phyloP scores from a whole-genome alignment of 2,888 invertebrate genomes.

The Andrena marginata region DNA sequence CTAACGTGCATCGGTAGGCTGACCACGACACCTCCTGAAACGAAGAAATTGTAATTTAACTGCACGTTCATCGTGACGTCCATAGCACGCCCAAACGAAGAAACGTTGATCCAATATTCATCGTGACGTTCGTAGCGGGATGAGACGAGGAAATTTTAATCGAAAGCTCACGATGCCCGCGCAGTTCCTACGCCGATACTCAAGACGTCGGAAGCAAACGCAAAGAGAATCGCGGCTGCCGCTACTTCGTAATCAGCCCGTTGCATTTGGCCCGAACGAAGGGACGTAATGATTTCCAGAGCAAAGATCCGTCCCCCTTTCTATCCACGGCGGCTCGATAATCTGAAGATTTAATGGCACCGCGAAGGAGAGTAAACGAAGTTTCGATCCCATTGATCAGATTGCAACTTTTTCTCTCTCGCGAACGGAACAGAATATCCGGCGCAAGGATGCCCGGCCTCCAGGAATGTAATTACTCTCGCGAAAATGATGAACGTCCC shows the following conservation, averaged over 20 bases:
- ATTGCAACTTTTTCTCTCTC: conserved; percentile 18
- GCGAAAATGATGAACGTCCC: conserved; percentile 68
- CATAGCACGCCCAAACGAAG: too few species aligned
- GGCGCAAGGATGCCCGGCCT: conserved; percentile 21
- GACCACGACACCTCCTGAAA: conserved; percentile 83
- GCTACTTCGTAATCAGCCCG: not conserved
- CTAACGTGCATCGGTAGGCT: conserved; percentile 83
- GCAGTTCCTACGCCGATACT: too few species aligned
- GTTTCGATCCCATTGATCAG: conserved; percentile 47
- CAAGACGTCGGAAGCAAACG: too few species aligned
- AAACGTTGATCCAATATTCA: too few species aligned
- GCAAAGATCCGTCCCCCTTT: not conserved
- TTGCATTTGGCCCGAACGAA: not conserved
- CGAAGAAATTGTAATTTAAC: conserved; percentile 1
- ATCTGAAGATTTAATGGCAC: conserved; percentile 16
- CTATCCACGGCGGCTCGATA: not conserved
- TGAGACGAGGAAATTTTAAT: too few species aligned
- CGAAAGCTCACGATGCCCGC: too few species aligned
- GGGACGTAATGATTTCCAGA: not conserved
- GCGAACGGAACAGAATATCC: conserved; percentile 42
- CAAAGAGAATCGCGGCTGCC: not conserved
- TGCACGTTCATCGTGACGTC: too few species aligned
- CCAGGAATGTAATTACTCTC: conserved; percentile 68
- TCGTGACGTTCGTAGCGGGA: too few species aligned
- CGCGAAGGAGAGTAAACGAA: conserved; percentile 22